These are phyloP conservation scores for Iguana delicatissima DNA, from an alignment of 2,797 vertebrate genomes.

Conservation along the genomic window DNA sequence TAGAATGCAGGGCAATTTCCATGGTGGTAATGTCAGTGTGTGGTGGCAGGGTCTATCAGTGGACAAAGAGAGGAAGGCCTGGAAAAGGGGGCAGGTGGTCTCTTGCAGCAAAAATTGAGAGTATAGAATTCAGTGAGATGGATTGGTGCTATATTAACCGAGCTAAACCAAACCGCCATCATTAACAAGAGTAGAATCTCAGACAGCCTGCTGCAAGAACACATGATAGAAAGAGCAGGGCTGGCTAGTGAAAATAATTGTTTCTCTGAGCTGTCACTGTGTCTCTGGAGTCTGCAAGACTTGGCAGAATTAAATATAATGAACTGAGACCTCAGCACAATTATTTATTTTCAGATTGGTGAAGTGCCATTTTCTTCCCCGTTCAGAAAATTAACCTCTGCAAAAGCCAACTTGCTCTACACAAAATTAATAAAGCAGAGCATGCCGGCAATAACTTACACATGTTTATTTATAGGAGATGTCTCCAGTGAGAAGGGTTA, in stretches of 20 bases:
- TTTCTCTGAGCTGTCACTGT: slow-evolving; percentile 63
- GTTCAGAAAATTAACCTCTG: slow-evolving; percentile 77
- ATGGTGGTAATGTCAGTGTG: not conserved
- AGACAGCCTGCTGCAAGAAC: not conserved
- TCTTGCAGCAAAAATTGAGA: not conserved
- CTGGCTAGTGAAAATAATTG: slow-evolving; percentile 54
- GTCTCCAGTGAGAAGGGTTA: slow-evolving; percentile 70
- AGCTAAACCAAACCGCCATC: slow-evolving; percentile 7
- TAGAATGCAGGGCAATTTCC: not conserved
- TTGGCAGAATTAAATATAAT: slow-evolving; percentile 74
- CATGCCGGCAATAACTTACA: slow-evolving; percentile 71
- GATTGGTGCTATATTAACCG: not conserved
- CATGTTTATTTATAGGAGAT: slow-evolving; percentile 75
- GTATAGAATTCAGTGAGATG: not conserved
- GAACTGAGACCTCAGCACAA: slow-evolving; percentile 70
- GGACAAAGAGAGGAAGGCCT: not conserved
- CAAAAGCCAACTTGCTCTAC: slow-evolving; percentile 74
- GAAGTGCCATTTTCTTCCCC: slow-evolving; percentile 75
- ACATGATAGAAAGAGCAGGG: slow-evolving; percentile 26
- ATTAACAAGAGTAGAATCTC: slow-evolving; percentile 56
- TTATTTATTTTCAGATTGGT: slow-evolving; percentile 77
- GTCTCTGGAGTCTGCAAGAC: slow-evolving; percentile 55
- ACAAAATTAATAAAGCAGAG: slow-evolving; percentile 79
- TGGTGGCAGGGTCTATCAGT: too few relatives aligned
- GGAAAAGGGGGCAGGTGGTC: not conserved